phyloP scores from a whole-genome alignment of 2,113 vertebrate genomes.

The Pitta sordida region DNA sequence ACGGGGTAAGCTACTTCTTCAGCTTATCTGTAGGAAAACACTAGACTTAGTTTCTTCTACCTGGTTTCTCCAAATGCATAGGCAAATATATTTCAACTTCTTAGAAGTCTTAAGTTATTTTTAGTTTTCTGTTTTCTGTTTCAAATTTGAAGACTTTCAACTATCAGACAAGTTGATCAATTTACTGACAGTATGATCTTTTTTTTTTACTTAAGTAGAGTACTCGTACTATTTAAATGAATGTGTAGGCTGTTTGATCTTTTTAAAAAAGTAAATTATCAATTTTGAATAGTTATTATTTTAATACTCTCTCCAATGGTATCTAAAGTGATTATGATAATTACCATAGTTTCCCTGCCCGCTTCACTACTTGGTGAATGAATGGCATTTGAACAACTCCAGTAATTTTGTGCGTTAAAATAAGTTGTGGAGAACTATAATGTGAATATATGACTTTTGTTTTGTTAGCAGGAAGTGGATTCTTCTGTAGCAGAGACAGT shows the following conservation, averaged over 20 bases:
- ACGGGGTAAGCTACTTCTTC: background rate
- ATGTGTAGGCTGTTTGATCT: background rate
- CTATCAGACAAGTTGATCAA: background rate
- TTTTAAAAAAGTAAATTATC: background rate
- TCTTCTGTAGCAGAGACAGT: background rate
- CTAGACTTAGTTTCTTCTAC: background rate
- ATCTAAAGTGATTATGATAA: background rate
- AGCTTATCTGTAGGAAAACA: background rate
- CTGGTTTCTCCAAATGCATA: background rate
- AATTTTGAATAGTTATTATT: background rate
- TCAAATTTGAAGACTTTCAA: background rate
- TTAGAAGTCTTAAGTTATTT: background rate
- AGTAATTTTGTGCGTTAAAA: background rate
- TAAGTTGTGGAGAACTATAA: background rate
- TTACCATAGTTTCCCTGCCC: background rate
- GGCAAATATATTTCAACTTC: background rate
- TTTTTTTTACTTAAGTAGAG: background rate
- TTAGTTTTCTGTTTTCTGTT: background rate
- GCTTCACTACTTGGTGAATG: background rate
- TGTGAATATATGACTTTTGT: background rate
- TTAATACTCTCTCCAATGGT: background rate
- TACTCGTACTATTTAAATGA: background rate
- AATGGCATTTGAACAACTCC: background rate
- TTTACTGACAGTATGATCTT: background rate
- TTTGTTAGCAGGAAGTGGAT: background rate